Evolutionary conservation across 2,113 vertebrate genomes (phyloP).

Genomic region (Brachirus orientalis): DNA sequence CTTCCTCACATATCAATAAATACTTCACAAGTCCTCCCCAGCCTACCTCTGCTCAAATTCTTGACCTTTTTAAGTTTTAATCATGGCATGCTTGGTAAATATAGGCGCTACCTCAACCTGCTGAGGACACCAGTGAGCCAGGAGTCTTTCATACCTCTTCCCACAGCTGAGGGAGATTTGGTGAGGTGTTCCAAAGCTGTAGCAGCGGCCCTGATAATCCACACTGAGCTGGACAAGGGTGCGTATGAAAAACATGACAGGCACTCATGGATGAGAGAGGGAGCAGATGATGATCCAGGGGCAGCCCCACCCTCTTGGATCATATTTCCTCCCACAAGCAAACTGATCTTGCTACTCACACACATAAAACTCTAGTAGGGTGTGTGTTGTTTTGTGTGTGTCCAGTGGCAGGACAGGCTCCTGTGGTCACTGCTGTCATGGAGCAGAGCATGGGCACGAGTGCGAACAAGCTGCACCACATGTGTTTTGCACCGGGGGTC

Average conservation of each 20-base stretch:
- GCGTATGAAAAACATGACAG: conserved; percentile 65
- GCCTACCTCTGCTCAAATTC: conserved; percentile 10
- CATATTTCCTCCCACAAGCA: conserved; percentile 70
- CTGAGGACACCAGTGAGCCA: conserved; percentile 13
- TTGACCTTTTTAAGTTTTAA: conserved; percentile 23
- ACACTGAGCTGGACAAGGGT: conserved; percentile 38
- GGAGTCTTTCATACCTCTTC: conserved; percentile 20
- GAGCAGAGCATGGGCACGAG: too few species aligned
- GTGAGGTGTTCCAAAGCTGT: conserved; percentile 42
- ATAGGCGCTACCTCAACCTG: too few species aligned
- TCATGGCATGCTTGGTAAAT: conserved; percentile 41
- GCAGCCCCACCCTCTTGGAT: conserved; percentile 71
- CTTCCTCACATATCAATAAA: conserved; percentile 45
- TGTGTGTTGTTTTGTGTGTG: conserved; percentile 8
- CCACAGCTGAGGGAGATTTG: conserved; percentile 35
- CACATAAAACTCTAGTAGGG: conserved; percentile 52
- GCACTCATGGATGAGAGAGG: conserved; percentile 61
- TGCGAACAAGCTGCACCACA: too few species aligned
- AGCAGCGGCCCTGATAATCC: conserved; percentile 43
- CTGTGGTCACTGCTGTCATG: neutral
- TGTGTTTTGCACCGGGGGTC: too few species aligned
- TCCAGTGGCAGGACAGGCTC: neutral
- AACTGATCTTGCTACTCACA: conserved; percentile 56
- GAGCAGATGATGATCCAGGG: conserved; percentile 54
- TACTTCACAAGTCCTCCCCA: conserved; percentile 56